Evolutionary conservation across 2,797 vertebrate genomes (phyloP), one percentile per base, ranked within the genome.

Genomic region (Darevskia nairensis): DNA sequence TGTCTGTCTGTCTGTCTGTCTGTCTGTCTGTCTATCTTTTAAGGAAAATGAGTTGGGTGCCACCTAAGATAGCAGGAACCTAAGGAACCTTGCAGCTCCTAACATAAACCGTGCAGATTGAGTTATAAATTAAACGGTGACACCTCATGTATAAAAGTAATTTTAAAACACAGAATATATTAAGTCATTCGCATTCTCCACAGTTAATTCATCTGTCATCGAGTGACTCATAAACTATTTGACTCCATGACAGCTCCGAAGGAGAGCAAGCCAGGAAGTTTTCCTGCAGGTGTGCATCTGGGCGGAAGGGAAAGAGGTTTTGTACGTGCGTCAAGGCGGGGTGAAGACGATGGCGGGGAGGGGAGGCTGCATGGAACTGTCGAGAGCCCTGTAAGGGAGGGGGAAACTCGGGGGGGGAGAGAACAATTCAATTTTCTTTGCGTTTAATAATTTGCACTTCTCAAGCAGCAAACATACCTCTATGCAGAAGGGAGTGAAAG

Each of bases 141-240:
- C 82, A 86, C 89, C 88, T 93, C 80, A 94, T 93, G 87, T 79
- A 15, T 87, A 92, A 90, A 93, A 93, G 94, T 92, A 0, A 93
- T 95, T 96, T 95, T 95, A 96, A 87, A 74, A 90, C 94, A 95
- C 94, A 95, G 92, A 95, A 95, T 96, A 96, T 96, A 96, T 97
- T 96, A 97, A 97, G 96, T 97, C 96, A 96, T 97, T 96, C 93
- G 3, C 94, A 95, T 86, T 93, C 95, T 96, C 92, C 94, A 92
- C 96, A 97, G 96, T 97, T 97, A 97, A 96, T 97, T 96, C 96
- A 96, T 97, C 97, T 97, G 96, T 97, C 97, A 96, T 96, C 96
- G 92, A 94, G 95, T 93, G 93, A 83, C 95, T 97, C 94, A 92
- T 96, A 94, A 96, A 96, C 95, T 95, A 94, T 95, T 94, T 92